These are phyloP conservation scores for Melanotaenia parkinsoni DNA, from an alignment of 2,797 vertebrate genomes.

Conservation along the genomic window DNA sequence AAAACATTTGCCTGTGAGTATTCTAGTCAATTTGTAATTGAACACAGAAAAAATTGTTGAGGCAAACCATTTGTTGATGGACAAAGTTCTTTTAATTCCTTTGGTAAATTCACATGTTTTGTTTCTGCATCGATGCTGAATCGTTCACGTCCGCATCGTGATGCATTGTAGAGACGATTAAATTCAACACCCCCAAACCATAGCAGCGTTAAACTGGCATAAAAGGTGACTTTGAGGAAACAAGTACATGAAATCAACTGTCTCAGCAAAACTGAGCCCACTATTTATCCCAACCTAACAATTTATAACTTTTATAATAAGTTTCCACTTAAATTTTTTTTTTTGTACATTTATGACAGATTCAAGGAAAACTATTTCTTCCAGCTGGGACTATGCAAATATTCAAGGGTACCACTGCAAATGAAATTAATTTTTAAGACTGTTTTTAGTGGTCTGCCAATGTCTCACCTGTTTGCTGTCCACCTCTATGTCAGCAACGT, in stretches of 20 bases:
- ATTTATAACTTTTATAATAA: background rate
- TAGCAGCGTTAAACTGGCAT: background rate
- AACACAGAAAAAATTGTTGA: no score
- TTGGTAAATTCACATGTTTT: no score
- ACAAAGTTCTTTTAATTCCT: no score
- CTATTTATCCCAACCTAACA: background rate
- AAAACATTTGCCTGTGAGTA: no score
- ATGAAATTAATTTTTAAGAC: background rate
- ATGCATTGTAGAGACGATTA: no score
- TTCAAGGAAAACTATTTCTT: background rate
- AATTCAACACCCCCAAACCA: background rate
- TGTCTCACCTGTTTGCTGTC: slow-evolving; percentile 93
- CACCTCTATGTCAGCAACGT: slow-evolving; percentile 98
- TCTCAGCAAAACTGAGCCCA: background rate
- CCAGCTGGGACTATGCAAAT: background rate
- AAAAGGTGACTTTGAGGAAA: background rate
- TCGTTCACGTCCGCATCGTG: no score
- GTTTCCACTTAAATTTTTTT: background rate
- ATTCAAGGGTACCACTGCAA: background rate
- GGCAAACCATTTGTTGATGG: no score
- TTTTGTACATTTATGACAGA: background rate
- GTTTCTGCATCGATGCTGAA: no score
- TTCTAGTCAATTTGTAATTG: no score
- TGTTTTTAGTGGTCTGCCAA: background rate
- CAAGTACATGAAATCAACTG: background rate